Evolutionary conservation across 2,888 invertebrate genomes (phyloP).

Genomic region (Sphaerophoria rueppellii): DNA sequence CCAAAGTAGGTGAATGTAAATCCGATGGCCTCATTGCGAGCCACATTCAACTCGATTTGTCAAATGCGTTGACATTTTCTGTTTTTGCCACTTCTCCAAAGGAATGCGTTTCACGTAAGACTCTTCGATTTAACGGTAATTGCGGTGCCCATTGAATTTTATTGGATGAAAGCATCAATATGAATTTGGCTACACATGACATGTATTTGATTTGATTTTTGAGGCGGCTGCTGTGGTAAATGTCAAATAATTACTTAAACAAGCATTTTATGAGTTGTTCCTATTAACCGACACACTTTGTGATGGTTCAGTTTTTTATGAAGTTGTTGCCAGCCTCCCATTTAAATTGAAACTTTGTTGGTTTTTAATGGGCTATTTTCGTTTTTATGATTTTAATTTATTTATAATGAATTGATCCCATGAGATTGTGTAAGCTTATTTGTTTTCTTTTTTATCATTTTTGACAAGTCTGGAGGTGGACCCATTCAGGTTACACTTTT

Average conservation of each 20-base stretch:
- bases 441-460: background rate
- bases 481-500: background rate
- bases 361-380: slow-evolving; percentile 1
- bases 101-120: slow-evolving; percentile 19
- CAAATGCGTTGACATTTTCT: slow-evolving; percentile 53
- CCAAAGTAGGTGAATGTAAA: slow-evolving; percentile 63
- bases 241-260: slow-evolving; percentile 21
- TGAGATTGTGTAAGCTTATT: background rate
- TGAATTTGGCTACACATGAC: background rate
- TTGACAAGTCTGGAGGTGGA: background rate
- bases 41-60: slow-evolving; percentile 59
- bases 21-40: slow-evolving; percentile 46
- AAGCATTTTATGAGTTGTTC: slow-evolving; percentile 27
- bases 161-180: background rate
- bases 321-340: background rate
- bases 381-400: background rate
- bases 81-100: slow-evolving; percentile 16
- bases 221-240: slow-evolving; percentile 26
- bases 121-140: slow-evolving; percentile 45
- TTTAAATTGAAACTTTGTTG: slow-evolving; percentile 1
- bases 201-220: slow-evolving; percentile 16
- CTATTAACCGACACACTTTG: background rate
- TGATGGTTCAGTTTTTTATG: slow-evolving; percentile 11
- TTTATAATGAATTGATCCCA: background rate
- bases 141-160: slow-evolving; percentile 20